Percentiles rank a stretch among this genome's conserved stretches.
These are phyloP conservation scores for Chelidonichthys spinosus DNA, from an alignment of 2,797 vertebrate species.

Conservation along the genomic window DNA sequence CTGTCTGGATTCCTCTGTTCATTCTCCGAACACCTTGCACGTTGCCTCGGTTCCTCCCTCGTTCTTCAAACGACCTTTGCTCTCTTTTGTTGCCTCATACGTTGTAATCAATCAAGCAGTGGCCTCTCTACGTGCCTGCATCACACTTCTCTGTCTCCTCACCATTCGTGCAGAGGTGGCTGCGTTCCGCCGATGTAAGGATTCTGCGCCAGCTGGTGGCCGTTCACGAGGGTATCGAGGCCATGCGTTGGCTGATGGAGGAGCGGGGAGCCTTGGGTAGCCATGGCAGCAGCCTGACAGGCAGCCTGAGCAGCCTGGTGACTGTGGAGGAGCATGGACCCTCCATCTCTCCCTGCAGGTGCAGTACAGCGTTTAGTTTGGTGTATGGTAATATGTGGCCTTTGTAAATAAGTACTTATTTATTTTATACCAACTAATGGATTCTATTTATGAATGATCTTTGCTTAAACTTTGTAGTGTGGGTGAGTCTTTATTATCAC, in stretches of 20 bases:
- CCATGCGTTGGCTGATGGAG: constrained; percentile 91
- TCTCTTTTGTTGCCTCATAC: not conserved
- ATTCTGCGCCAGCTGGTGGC: constrained; percentile 91
- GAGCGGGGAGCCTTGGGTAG: constrained; percentile 85
- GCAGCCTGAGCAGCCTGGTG: constrained; percentile 90
- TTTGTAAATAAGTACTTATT: not conserved
- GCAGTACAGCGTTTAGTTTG: not conserved
- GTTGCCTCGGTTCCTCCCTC: constrained; percentile 1
- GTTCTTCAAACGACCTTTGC: not conserved
- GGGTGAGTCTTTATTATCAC: not conserved
- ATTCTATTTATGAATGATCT: not conserved
- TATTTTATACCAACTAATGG: not conserved
- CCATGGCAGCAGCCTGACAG: constrained; percentile 89
- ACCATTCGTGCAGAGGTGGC: constrained; percentile 80
- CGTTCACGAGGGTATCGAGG: constrained; percentile 92
- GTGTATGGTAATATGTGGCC: not conserved
- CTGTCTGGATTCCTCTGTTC: constrained; percentile 43
- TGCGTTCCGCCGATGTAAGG: constrained; percentile 88
- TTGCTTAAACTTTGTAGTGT: not conserved
- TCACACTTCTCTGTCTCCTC: not conserved
- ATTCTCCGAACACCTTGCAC: not conserved
- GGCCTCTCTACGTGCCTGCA: not conserved
- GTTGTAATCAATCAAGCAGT: not conserved
- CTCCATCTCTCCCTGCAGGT: constrained; percentile 58
- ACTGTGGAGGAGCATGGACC: constrained; percentile 76